Conservation (phyloP, 1,140 invertebrate species). For the Drosophila truncata region DNA sequence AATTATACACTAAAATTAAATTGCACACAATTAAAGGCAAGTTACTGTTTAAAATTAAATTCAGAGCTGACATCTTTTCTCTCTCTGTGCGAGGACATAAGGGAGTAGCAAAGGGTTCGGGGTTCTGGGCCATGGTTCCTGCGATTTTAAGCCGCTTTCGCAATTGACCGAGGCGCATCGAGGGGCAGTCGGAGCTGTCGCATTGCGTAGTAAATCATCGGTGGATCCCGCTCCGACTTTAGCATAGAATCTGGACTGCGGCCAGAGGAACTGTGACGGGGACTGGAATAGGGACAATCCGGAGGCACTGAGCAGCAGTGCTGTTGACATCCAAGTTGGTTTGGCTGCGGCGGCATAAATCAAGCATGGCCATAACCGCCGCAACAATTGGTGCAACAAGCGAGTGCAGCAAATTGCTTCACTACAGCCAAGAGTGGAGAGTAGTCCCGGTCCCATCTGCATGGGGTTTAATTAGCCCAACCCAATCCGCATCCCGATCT, state of each 20-base stretch:
- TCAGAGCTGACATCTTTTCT: not conserved
- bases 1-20: too few species aligned
- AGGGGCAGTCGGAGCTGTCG: slow-evolving; percentile 68
- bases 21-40: not conserved
- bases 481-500: slow-evolving; percentile 13
- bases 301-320: slow-evolving; percentile 11
- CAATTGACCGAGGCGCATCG: slow-evolving; percentile 80
- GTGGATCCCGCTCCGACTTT: slow-evolving; percentile 39
- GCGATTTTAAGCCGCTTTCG: slow-evolving; percentile 83
- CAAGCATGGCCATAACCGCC: slow-evolving; percentile 64
- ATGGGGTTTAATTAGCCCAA: slow-evolving; percentile 58
- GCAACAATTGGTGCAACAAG: slow-evolving; percentile 74
- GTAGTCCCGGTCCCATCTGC: slow-evolving; percentile 36
- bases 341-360: slow-evolving; percentile 69
- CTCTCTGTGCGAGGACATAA: not conserved
- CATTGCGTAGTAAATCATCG: slow-evolving; percentile 78
- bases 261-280: slow-evolving; percentile 9
- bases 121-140: slow-evolving; percentile 23
- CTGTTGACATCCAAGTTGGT: slow-evolving; percentile 77
- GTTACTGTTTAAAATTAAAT: not conserved
- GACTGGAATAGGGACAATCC: slow-evolving; percentile 9
- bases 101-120: slow-evolving; percentile 11
- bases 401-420: slow-evolving; percentile 65
- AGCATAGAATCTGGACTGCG: slow-evolving; percentile 21
- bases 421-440: slow-evolving; percentile 15